These are phyloP conservation scores for Rhynchopsitta pachyrhyncha DNA, from an alignment of 2,113 vertebrate species.

Conservation along the genomic window DNA sequence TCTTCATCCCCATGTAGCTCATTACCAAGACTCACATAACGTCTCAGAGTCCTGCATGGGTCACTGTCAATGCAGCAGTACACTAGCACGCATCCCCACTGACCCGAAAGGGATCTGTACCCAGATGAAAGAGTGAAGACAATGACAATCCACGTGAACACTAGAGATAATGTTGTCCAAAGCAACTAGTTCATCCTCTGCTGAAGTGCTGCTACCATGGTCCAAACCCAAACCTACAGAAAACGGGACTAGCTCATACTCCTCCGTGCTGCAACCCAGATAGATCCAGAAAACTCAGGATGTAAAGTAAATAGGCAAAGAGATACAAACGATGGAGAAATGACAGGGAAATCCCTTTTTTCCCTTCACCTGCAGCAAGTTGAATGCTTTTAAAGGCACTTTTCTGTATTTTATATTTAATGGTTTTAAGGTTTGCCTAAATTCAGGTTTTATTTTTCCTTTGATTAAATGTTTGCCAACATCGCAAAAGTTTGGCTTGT, in stretches of 20 bases:
- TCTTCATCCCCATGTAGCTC: rapidly evolving
- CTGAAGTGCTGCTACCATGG: rapidly evolving
- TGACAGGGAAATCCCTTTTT: background rate
- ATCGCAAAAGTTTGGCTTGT: background rate
- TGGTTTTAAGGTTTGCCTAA: background rate
- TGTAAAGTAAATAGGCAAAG: background rate
- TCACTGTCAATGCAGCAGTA: background rate
- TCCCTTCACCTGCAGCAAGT: background rate
- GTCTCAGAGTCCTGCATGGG: background rate
- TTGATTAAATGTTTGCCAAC: background rate
- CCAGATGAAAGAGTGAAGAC: background rate
- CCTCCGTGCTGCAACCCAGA: background rate
- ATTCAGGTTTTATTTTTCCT: background rate
- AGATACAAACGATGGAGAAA: background rate
- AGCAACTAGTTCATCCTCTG: background rate
- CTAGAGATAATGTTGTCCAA: rapidly evolving
- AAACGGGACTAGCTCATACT: rapidly evolving
- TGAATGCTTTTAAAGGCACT: background rate
- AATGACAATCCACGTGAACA: rapidly evolving
- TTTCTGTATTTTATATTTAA: background rate
- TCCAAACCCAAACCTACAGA: background rate
- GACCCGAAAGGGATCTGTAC: background rate
- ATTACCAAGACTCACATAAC: too few species aligned
- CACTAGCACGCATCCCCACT: background rate
- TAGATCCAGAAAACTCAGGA: background rate